These are phyloP conservation scores for Sturnira hondurensis DNA, from an alignment of 2,113 vertebrate genomes.

Conservation along the genomic window DNA sequence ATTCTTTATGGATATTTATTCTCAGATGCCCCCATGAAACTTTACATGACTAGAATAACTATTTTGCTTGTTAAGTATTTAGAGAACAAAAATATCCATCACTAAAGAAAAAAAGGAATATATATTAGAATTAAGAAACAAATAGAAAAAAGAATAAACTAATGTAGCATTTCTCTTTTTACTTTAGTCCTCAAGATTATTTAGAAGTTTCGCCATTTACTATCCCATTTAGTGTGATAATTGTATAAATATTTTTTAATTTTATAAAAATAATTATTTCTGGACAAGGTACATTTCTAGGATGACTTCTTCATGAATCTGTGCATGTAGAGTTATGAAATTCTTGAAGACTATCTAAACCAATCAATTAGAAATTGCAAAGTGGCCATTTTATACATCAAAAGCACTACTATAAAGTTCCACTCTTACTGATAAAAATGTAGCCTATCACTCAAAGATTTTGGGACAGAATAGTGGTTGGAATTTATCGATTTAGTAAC, in stretches of 20 bases:
- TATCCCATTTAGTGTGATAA: background rate
- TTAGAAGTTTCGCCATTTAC: background rate
- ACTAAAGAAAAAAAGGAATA: background rate
- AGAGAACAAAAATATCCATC: background rate
- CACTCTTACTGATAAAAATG: background rate
- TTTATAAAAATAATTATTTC: background rate
- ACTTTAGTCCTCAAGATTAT: background rate
- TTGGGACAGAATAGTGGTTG: background rate
- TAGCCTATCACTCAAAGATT: background rate
- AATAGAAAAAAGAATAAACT: background rate
- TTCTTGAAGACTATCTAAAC: background rate
- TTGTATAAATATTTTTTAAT: background rate
- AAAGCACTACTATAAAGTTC: fast-evolving
- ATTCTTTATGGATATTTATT: background rate
- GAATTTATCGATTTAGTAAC: background rate
- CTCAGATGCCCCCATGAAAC: background rate
- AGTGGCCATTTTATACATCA: background rate
- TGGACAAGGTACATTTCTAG: fast-evolving
- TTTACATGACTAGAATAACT: background rate
- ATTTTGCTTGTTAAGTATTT: background rate
- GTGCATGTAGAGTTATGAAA: no score
- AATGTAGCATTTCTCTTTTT: background rate
- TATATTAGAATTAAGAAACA: background rate
- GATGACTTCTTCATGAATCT: background rate
- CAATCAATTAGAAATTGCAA: background rate